Conservation (phyloP, 1,140 invertebrate genomes). For the Drosophila kohkoa region DNA sequence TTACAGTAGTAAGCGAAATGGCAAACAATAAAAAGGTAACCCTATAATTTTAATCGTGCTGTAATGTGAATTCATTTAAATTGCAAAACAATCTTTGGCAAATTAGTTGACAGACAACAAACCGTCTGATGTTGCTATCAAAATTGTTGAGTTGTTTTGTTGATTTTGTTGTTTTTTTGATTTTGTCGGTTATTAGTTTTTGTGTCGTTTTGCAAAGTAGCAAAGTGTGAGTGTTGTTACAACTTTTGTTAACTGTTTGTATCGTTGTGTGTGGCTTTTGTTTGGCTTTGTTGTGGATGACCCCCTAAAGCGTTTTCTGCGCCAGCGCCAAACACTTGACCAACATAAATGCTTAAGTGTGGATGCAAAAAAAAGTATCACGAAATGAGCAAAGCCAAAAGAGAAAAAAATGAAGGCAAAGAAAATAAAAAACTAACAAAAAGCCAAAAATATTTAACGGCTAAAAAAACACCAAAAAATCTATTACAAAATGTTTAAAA, state of each 20-base stretch:
- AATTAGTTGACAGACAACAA: conserved; percentile 19
- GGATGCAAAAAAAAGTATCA: conserved; percentile 50
- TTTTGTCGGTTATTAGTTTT: conserved; percentile 29
- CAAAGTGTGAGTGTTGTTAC: conserved; percentile 25
- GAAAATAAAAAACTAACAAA: conserved; percentile 17
- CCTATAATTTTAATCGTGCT: conserved; percentile 47
- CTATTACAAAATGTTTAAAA: conserved; percentile 79
- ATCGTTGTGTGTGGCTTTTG: conserved; percentile 63
- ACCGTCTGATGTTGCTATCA: conserved; percentile 19
- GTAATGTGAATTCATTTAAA: conserved; percentile 77
- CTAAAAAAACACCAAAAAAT: conserved; percentile 55
- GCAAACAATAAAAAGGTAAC: conserved; percentile 42
- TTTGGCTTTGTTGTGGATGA: conserved; percentile 41
- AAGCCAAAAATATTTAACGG: conserved; percentile 58
- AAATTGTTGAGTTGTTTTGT: conserved; percentile 17
- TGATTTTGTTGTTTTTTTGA: conserved; percentile 22
- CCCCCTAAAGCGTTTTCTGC: conserved; percentile 56
- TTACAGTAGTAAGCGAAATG: conserved; percentile 12
- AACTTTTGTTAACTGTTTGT: conserved; percentile 70
- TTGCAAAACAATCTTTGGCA: conserved; percentile 66
- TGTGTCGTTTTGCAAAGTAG: conserved; percentile 55
- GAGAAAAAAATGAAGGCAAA: conserved; percentile 2
- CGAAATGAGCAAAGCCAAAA: conserved; percentile 48
- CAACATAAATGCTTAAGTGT: conserved; percentile 71
- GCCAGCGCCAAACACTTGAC: conserved; percentile 66